Percentiles rank a stretch among this genome's conserved stretches.
Conservation (phyloP, 23 tunicate genomes). For the Diplosoma virens region DNA sequence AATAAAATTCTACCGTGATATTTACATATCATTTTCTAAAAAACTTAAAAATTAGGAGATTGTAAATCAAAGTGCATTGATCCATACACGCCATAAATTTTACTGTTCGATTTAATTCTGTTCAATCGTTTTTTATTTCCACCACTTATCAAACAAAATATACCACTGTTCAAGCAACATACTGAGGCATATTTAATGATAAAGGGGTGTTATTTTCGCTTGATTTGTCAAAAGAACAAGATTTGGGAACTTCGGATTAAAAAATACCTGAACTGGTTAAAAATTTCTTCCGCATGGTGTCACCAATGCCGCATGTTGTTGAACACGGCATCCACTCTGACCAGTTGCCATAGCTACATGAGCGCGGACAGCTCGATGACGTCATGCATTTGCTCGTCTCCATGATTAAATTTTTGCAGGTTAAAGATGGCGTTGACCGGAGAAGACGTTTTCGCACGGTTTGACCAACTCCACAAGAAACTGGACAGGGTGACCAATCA, state of each 20-base stretch:
- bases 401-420: constrained; percentile 68
- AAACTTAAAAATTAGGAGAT: no score
- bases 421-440: neutral
- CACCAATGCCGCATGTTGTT: constrained; percentile 64
- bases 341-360: constrained; percentile 66
- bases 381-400: constrained; percentile 89
- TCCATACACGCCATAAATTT: no score
- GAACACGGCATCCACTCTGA: constrained; percentile 90
- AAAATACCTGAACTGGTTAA: constrained; percentile 30
- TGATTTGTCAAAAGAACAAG: no score
- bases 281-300: constrained; percentile 54
- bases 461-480: constrained; percentile 74
- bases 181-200: no score
- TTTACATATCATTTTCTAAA: no score
- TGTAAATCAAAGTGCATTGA: no score
- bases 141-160: no score
- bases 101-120: no score
- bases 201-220: no score
- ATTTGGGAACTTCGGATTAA: no score
- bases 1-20: no score
- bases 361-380: constrained; percentile 58
- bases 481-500: constrained; percentile 80
- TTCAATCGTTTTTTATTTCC: no score
- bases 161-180: neutral
- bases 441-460: constrained; percentile 63